Conservation (phyloP, 2,888 invertebrate species). For the Geotrupes spiniger region DNA sequence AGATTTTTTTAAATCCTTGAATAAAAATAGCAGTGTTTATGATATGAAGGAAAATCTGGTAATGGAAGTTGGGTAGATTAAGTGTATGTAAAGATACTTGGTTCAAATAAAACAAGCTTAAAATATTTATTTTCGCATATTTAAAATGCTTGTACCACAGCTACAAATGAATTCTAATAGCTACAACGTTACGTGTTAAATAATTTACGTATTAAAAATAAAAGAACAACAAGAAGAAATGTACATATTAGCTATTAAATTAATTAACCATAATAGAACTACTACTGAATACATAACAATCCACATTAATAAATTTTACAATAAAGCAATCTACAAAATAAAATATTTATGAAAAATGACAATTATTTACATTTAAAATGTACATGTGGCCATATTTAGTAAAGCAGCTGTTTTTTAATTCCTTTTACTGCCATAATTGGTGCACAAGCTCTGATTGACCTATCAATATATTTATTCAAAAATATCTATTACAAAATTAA, state of each 20-base stretch:
- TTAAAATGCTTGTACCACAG: conserved; percentile 47
- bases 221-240: conserved; percentile 45
- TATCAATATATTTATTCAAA: conserved; percentile 9
- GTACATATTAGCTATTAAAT: conserved; percentile 40
- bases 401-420: conserved; percentile 12
- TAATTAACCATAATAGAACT: conserved; percentile 26
- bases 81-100: no score
- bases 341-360: conserved; percentile 29
- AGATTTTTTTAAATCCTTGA: background rate
- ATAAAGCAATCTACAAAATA: conserved; percentile 29
- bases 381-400: conserved; percentile 34
- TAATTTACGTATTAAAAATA: conserved; percentile 39
- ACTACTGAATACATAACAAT: conserved; percentile 29
- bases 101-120: no score
- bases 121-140: conserved; percentile 26
- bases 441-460: conserved; percentile 13
- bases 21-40: background rate
- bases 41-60: background rate
- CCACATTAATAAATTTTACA: conserved; percentile 32
- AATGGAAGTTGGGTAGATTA: no score
- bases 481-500: conserved; percentile 15
- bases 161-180: conserved; percentile 42
- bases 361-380: conserved; percentile 43
- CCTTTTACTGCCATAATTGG: conserved; percentile 8
- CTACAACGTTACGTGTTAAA: conserved; percentile 44